These are phyloP conservation scores for Myotis daubentonii DNA, from an alignment of 2,797 vertebrate species.

Conservation along the genomic window DNA sequence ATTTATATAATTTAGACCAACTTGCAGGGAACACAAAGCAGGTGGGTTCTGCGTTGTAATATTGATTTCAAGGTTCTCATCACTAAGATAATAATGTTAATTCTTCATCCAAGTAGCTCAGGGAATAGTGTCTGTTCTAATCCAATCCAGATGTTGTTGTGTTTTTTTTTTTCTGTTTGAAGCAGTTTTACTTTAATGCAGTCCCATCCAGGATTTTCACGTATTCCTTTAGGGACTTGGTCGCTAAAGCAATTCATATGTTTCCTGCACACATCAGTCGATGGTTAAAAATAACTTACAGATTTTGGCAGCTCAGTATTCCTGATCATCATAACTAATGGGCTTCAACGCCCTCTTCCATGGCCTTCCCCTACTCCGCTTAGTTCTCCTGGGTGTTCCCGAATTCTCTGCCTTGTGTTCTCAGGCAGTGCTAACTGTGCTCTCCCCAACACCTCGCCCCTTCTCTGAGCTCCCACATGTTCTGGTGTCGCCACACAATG, in stretches of 20 bases:
- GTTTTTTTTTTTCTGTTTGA: neutral
- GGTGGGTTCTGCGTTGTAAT: neutral
- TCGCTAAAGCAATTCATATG: neutral
- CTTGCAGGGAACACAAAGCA: neutral
- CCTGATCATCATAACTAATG: too few species aligned
- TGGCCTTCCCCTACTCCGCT: accelerated
- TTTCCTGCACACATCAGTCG: neutral
- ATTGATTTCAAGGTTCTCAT: neutral
- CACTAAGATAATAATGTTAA: neutral
- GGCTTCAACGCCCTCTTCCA: accelerated
- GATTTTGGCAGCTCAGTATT: neutral
- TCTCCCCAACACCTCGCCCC: neutral
- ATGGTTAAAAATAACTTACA: neutral
- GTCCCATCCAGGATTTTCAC: neutral
- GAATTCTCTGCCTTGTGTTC: neutral
- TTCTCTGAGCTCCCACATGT: accelerated
- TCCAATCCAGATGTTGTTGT: neutral
- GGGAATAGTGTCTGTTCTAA: neutral
- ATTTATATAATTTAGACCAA: neutral
- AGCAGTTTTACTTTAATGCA: neutral
- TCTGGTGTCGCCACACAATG: accelerated
- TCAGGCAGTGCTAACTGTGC: accelerated
- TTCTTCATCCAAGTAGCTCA: neutral
- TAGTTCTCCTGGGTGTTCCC: neutral
- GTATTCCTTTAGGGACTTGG: neutral